Conservation (phyloP, 2,113 vertebrate species). For the Centrocercus urophasianus region DNA sequence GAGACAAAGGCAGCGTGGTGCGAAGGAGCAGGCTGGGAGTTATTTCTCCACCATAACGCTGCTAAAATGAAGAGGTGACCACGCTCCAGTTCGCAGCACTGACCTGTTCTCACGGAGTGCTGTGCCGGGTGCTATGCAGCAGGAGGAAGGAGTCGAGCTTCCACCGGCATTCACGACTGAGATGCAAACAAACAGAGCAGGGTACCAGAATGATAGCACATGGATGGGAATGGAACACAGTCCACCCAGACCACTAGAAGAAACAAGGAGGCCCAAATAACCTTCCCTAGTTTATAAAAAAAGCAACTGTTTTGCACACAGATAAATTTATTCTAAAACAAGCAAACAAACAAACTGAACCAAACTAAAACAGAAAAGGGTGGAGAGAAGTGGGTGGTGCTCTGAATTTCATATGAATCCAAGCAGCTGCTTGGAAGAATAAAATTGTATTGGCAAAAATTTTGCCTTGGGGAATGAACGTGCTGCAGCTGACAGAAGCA, state of each 20-base stretch:
- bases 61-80: background rate
- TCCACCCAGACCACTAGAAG: background rate
- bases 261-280: background rate
- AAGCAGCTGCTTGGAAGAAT: constrained; percentile 1
- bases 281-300: background rate
- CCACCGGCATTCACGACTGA: background rate
- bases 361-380: background rate
- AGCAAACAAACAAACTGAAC: background rate
- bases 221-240: background rate
- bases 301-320: background rate
- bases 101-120: background rate
- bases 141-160: background rate
- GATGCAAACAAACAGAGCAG: background rate
- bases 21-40: background rate
- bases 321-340: background rate
- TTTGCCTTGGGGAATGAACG: background rate
- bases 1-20: background rate
- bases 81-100: background rate
- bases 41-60: background rate
- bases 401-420: background rate
- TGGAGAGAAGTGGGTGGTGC: background rate
- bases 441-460: background rate
- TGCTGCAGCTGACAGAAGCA: background rate
- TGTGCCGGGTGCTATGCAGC: background rate
- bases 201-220: background rate